Evolutionary conservation across 2,888 invertebrate genomes (phyloP).

Genomic region (Aethes cnicana): DNA sequence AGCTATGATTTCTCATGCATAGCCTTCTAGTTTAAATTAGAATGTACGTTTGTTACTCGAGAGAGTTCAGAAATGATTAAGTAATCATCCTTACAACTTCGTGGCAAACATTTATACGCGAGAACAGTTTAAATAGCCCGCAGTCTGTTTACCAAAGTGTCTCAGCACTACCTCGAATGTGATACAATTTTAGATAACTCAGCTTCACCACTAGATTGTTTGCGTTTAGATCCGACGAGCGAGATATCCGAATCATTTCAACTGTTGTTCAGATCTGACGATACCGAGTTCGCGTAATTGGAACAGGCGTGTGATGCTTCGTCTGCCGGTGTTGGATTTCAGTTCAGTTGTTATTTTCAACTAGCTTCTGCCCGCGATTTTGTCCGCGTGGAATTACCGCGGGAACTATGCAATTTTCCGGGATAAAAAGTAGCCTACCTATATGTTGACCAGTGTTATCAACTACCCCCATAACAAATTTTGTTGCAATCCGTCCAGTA

Average conservation of each 20-base stretch:
- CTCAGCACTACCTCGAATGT: constrained; percentile 23
- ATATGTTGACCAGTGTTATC: too few relatives aligned
- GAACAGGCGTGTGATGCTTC: not conserved
- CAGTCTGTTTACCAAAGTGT: constrained; percentile 3
- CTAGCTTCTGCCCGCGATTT: not conserved
- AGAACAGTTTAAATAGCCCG: constrained; percentile 5
- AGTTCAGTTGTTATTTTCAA: not conserved
- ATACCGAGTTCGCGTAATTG: constrained; percentile 14
- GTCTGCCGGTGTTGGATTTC: not conserved
- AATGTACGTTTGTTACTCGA: not conserved
- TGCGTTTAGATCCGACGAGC: constrained; percentile 24
- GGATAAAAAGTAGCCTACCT: too few relatives aligned
- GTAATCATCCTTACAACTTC: constrained; percentile 6
- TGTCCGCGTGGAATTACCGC: too few relatives aligned
- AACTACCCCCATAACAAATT: too few relatives aligned
- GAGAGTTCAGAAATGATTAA: constrained; percentile 1
- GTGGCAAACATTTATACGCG: not conserved
- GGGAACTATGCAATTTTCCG: too few relatives aligned
- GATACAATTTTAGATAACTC: constrained; percentile 29
- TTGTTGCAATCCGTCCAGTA: too few relatives aligned
- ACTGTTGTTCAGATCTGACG: constrained; percentile 22
- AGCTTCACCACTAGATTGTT: constrained; percentile 24
- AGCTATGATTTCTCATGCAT: too few relatives aligned
- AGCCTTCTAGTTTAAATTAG: too few relatives aligned
- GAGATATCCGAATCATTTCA: constrained; percentile 27